Base-by-base conservation (phyloP, 2,113 vertebrate genomes). In the Dipodomys spectabilis region DNA sequence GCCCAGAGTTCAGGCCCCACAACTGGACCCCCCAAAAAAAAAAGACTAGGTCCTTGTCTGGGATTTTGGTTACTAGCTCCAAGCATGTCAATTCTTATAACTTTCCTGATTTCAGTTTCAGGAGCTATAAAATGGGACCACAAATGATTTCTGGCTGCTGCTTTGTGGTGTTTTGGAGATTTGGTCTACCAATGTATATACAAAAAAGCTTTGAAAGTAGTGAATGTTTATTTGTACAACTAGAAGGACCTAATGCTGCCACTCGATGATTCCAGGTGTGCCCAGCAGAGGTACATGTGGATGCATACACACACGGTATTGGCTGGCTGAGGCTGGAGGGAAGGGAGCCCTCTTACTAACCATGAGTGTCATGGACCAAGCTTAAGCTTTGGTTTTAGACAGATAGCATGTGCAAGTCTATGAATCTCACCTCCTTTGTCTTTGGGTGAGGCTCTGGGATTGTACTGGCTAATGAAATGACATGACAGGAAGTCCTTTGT, bases 371-470 rank as follows among this genome's bases (percentile, higher is more conserved):
- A 10, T 39, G 15, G 30, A 44, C n/a, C 74, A 30, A 39, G 60
- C 32, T 25, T 64, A 57, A 57, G 30, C 32, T 86, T 88, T 28
- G 22, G 16, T 57, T 57, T 57, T 57, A 57, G 12, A 57, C 15
- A 57, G 12, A 57, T 57, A 23, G 67, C 16, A 20, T n/a, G 16
- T 53, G 39, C 39, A 7, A 57, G 53, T 57, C 53, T 57, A 57
- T 13, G 53, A 57, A 57, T 62, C 27, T 94, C 20, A 62, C 28
- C 69, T n/a, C 22, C 4, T 69, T 85, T 71, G 62, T 3, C 3
- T 30, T 4, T 18, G 0, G 10, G 2, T 32, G 13, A 22, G 39
- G 19, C 30, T 30, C 0, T 15, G 20, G 68, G 16, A 64, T 39
- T 23, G 39, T 45, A 35, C 35, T 80, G 82, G 49, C 45, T 65